Percentiles rank a stretch among this genome's conserved stretches.
Conservation (phyloP, 2,797 vertebrate genomes). For the Mormyrus proboscirostris region DNA sequence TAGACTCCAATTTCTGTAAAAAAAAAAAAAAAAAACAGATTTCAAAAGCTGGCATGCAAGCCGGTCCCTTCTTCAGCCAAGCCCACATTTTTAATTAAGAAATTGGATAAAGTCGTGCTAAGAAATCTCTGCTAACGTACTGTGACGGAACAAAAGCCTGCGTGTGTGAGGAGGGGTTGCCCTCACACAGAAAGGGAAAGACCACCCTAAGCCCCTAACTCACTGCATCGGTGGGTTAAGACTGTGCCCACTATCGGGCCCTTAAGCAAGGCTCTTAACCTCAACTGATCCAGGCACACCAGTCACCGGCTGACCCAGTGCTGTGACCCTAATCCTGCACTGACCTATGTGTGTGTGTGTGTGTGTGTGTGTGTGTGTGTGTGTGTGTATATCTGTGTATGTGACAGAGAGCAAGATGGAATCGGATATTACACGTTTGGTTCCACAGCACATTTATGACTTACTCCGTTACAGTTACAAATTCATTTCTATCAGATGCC, state of each 20-base stretch:
- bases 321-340: neutral
- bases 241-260: neutral
- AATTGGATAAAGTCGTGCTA: slow-evolving; percentile 40
- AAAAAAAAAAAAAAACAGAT: slow-evolving; percentile 38
- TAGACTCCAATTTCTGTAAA: slow-evolving; percentile 38
- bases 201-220: neutral
- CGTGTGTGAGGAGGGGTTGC: neutral
- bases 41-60: slow-evolving; percentile 37
- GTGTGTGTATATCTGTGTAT: neutral
- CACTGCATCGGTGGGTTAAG: neutral
- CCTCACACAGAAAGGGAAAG: neutral
- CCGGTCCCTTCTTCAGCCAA: neutral
- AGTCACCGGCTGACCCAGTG: neutral
- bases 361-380: no score
- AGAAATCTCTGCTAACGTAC: slow-evolving; percentile 50
- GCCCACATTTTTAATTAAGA: slow-evolving; percentile 33
- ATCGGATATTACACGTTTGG: neutral
- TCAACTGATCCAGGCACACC: neutral
- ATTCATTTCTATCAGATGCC: slow-evolving; percentile 29
- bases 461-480: neutral
- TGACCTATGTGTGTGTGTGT: neutral
- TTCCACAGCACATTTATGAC: neutral
- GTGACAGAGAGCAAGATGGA: neutral
- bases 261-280: neutral
- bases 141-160: slow-evolving; percentile 29